Evolutionary conservation across 2,888 invertebrate genomes (phyloP).

Genomic region (Pterobdella sp.): DNA sequence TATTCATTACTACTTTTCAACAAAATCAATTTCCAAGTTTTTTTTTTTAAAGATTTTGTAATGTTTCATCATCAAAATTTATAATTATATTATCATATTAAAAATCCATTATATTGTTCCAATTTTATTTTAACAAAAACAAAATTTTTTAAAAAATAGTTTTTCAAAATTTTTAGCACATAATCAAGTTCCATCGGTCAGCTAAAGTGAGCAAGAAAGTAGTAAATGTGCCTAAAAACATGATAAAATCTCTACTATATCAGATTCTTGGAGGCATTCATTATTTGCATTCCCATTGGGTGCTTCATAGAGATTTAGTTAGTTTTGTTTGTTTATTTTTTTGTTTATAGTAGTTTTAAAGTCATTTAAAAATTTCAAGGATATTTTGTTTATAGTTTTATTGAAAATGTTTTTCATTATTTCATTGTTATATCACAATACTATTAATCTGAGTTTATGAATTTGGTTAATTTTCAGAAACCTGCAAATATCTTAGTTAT

Average conservation of each 20-base stretch:
- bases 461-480: constrained; percentile 59
- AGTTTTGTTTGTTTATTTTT: constrained; percentile 42
- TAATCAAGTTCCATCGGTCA: constrained; percentile 94
- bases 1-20: too few relatives aligned
- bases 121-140: background rate
- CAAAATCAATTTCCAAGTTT: too few relatives aligned
- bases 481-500: constrained; percentile 98
- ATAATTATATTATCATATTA: background rate
- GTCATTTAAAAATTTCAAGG: background rate
- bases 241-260: constrained; percentile 83
- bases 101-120: background rate
- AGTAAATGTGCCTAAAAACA: constrained; percentile 81
- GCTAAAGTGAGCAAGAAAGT: constrained; percentile 94
- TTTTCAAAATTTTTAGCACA: too few relatives aligned
- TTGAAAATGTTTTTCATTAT: background rate
- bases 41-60: background rate
- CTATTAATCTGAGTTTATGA: background rate
- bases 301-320: constrained; percentile 89
- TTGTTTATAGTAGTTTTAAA: constrained; percentile 54
- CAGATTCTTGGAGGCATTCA: constrained; percentile 98
- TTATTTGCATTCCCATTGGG: constrained; percentile 98
- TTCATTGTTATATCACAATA: background rate
- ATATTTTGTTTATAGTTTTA: background rate
- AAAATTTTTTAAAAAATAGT: too few relatives aligned
- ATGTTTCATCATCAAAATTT: background rate